A percentile compares a stretch with the other conserved stretches of the same genome.
Evolutionary conservation across 2,888 invertebrate species (phyloP).

Genomic region (Nymphalis urticae): DNA sequence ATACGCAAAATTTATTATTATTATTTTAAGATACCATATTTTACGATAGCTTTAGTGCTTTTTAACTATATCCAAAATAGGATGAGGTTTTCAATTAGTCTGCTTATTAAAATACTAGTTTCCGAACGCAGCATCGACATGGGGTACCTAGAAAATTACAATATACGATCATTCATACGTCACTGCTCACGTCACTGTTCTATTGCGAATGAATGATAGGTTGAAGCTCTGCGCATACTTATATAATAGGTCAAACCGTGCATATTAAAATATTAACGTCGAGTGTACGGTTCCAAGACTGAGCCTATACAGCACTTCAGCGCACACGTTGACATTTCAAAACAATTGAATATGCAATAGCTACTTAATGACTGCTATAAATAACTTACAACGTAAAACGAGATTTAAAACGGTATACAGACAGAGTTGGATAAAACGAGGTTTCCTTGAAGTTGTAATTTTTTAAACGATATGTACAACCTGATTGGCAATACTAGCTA

Average conservation of each 20-base stretch:
- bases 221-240: not conserved
- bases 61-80: too few relatives aligned
- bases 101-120: too few relatives aligned
- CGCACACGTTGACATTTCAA: slow-evolving; percentile 38
- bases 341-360: slow-evolving; percentile 35
- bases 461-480: not conserved
- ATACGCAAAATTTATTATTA: too few relatives aligned
- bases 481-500: too few relatives aligned
- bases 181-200: too few relatives aligned
- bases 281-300: slow-evolving; percentile 6
- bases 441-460: too few relatives aligned
- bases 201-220: not conserved
- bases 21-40: too few relatives aligned
- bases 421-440: not conserved
- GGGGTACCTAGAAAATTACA: too few relatives aligned
- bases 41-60: too few relatives aligned
- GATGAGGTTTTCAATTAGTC: too few relatives aligned
- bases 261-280: slow-evolving; percentile 9
- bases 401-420: not conserved
- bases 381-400: slow-evolving; percentile 7
- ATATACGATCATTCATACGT: not conserved
- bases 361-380: slow-evolving; percentile 28
- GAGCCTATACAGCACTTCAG: slow-evolving; percentile 19
- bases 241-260: not conserved
- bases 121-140: too few relatives aligned